Percentiles rank a stretch among this genome's conserved stretches.
phyloP scores from a whole-genome alignment of 1,140 invertebrate genomes.

The Thrips palmi region DNA sequence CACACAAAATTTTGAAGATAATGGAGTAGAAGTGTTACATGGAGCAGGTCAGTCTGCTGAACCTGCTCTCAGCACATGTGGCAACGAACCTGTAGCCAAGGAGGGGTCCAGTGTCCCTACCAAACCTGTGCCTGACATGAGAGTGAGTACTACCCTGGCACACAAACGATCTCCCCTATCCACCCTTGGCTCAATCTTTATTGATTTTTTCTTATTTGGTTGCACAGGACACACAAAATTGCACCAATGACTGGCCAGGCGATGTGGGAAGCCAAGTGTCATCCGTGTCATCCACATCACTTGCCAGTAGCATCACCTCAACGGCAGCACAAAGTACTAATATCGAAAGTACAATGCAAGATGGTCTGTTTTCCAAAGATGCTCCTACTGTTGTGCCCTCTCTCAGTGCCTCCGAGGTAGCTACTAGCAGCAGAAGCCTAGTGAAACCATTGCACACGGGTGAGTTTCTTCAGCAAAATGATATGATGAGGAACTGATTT shows the following conservation, averaged over 20 bases:
- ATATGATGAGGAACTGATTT: no score
- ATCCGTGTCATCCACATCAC: slow-evolving; percentile 3
- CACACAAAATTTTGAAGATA: slow-evolving; percentile 35
- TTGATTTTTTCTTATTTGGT: slow-evolving; percentile 8
- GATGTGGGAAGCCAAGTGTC: slow-evolving; percentile 11
- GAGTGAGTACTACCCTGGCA: slow-evolving; percentile 14
- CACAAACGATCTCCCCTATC: slow-evolving; percentile 1
- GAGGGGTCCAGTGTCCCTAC: slow-evolving; percentile 17
- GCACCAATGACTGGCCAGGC: slow-evolving; percentile 12
- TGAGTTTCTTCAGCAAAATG: no score
- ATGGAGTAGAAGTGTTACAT: slow-evolving; percentile 31
- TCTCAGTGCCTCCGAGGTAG: background rate
- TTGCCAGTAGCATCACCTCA: background rate
- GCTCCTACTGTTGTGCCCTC: slow-evolving; percentile 8
- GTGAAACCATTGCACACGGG: slow-evolving; percentile 11
- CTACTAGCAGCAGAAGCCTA: background rate
- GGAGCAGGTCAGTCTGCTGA: slow-evolving; percentile 29
- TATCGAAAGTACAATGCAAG: slow-evolving; percentile 1
- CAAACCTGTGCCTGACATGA: slow-evolving; percentile 20
- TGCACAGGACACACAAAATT: no score
- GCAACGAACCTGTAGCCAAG: no score
- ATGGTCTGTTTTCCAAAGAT: slow-evolving; percentile 12
- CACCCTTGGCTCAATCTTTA: no score
- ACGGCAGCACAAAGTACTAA: background rate
- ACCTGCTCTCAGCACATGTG: no score